Base-by-base conservation (phyloP, 2,797 vertebrate genomes). In the Melanotaenia nigrans region DNA sequence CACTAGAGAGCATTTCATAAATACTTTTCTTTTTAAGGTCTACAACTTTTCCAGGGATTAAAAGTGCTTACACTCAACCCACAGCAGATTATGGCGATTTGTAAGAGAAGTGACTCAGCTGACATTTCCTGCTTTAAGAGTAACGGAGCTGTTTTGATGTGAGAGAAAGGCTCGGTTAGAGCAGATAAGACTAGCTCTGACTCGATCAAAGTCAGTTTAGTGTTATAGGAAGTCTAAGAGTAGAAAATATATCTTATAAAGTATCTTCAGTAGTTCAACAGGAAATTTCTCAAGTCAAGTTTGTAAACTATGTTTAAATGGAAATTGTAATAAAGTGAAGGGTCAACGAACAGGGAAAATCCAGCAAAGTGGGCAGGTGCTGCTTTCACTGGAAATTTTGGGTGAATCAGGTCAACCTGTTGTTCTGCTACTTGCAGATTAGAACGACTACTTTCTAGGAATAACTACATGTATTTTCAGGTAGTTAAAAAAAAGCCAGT, bases 1-100 rank as follows among this genome's bases (percentile, higher is more conserved):
- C 20, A 33, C 20, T n/a, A 20, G 61, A 9, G n/a, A 69, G 57
- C 22, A 16, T 71, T 61, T 74, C 36, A 54, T 11, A 13, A 47
- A 75, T 51, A 32, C 0, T 38, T 0, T 47, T 51, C 20, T 14
- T 42, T 28, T 40, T 60, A 25, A 28, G 54, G 9, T 25, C 35
- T 61, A 4, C 22, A 12, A 11, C 35, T 13, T 28, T 53, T 49
- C 47, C 49, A 51, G 20, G 3, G 8, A 9, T 49, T 16, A 53
- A 32, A 71, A 18, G 57, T 42, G 16, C 28, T 30, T n/a, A 5
- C 24, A 22, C 32, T 49, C 59, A 49, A 69, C 51, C 57, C 28
- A n/a, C 53, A 68, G 38, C 55, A 56, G 45, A 53, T 40, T 38
- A 45, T 45, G 49, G 32, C 14, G 55, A 61, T 24, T 47, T 16